phyloP scores from a whole-genome alignment of 2,888 invertebrate species.

The Macaria liturata region DNA sequence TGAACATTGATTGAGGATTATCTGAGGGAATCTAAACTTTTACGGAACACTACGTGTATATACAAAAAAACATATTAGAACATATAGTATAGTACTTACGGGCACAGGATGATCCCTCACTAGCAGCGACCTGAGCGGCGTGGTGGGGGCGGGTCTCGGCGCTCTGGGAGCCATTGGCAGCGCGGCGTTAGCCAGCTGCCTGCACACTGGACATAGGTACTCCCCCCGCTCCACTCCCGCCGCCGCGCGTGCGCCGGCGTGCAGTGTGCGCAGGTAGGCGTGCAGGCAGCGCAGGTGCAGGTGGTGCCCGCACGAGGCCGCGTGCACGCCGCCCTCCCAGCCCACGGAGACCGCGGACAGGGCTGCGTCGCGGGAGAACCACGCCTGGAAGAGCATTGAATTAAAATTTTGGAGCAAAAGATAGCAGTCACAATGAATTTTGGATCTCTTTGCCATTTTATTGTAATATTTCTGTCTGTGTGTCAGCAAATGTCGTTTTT shows the following conservation, averaged over 20 bases:
- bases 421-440: too few species aligned
- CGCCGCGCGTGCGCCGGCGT: constrained; percentile 87
- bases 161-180: constrained; percentile 90
- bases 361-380: constrained; percentile 80
- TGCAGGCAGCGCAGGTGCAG: constrained; percentile 97
- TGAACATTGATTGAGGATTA: too few species aligned
- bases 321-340: constrained; percentile 96
- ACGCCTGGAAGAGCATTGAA: constrained; percentile 53
- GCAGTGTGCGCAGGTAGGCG: constrained; percentile 93
- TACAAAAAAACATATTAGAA: too few species aligned
- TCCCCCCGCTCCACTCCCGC: constrained; percentile 88
- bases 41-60: too few species aligned
- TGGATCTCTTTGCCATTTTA: too few species aligned
- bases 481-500: too few species aligned
- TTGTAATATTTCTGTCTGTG: too few species aligned
- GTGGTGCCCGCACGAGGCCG: constrained; percentile 98
- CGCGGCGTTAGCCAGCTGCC: constrained; percentile 90
- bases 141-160: constrained; percentile 69
- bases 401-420: too few species aligned
- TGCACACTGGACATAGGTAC: constrained; percentile 97
- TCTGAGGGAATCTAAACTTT: too few species aligned
- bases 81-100: constrained; percentile 19
- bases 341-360: constrained; percentile 62
- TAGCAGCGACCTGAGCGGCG: constrained; percentile 77
- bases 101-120: constrained; percentile 84